Evolutionary conservation across 2,888 invertebrate species (phyloP), one percentile per base, ranked within the genome.

Genomic region (Cryptus viduatorius): DNA sequence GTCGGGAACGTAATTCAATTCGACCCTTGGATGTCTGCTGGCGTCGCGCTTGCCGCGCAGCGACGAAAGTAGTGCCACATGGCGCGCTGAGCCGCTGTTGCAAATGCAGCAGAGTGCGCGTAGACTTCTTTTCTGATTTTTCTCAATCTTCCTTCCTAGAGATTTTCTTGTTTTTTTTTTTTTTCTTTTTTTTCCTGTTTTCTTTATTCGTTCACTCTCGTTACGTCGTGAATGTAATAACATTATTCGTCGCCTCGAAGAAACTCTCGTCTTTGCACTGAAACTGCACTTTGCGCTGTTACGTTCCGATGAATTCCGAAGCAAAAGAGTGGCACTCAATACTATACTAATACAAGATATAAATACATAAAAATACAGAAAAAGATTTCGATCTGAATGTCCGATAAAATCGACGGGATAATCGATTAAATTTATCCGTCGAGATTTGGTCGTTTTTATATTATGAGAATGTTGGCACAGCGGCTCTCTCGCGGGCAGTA

Each of bases 1-100:
- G 89, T 88, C 80, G 82, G 81, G 86, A 56, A 56, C 73, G 86
- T 89, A 88, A 89, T 87, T 89, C 84, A 85, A 90, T 90, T 89
- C 85, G 87, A 84, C 86, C 86, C 81, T 81, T 53, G 73, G 80
- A 50, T 85, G 87, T 86, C 85, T 69, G 53, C 81, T 82, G 83
- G 77, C 76, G 84, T 73, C 82, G 72, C 72, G 37, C 71, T 56
- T 29, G 46, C n/a, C 46, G 77, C 56, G 46, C 19, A 56, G 42
- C 67, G 77, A 10, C 42, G 56, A 77, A 37, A 67, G 79, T 69
- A 77, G 84, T 82, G 84, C 79, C 79, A 82, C 86, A 80, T 75
- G 69, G 56, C 7, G 72, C 37, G 64, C 56, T 56, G 72, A 50
- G 59, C 68, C 44, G 67, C 77, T 59, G 8, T 59, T 46, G 73